These are phyloP conservation scores for Ceuthmochares aereus DNA, from an alignment of 2,113 vertebrate genomes.

Conservation along the genomic window DNA sequence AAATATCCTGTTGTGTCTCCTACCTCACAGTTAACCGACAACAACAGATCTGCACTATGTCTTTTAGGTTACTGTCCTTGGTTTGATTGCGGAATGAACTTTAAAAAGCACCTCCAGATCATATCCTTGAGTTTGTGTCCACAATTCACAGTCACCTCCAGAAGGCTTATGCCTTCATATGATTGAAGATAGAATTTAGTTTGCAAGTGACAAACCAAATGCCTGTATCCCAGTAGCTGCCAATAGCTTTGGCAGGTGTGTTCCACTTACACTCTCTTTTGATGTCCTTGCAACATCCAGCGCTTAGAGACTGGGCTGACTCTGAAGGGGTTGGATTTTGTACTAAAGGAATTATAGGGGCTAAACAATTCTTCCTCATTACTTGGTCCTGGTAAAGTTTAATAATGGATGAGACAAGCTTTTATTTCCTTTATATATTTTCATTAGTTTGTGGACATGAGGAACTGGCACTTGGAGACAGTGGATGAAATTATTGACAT, in stretches of 20 bases:
- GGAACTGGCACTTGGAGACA: conserved; percentile 84
- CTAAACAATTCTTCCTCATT: neutral
- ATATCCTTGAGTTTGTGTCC: neutral
- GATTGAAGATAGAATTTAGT: neutral
- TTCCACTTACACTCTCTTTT: neutral
- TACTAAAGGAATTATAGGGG: neutral
- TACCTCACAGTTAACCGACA: neutral
- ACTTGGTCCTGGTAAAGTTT: neutral
- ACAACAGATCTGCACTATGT: neutral
- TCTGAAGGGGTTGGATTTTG: neutral
- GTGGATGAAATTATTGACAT: conserved; percentile 73
- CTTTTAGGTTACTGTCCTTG: neutral
- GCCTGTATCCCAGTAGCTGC: neutral
- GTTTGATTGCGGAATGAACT: neutral
- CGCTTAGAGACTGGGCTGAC: neutral
- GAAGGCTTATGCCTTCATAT: neutral
- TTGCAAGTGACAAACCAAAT: neutral
- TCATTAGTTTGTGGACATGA: conserved; percentile 89
- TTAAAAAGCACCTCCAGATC: neutral
- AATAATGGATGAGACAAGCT: neutral
- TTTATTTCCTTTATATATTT: conserved; percentile 9
- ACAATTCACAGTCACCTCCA: neutral
- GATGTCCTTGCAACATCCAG: neutral
- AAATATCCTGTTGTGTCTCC: neutral
- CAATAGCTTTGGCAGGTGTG: neutral